Evolutionary conservation across 2,888 invertebrate genomes (phyloP).

Genomic region (Eupithecia subumbrata): DNA sequence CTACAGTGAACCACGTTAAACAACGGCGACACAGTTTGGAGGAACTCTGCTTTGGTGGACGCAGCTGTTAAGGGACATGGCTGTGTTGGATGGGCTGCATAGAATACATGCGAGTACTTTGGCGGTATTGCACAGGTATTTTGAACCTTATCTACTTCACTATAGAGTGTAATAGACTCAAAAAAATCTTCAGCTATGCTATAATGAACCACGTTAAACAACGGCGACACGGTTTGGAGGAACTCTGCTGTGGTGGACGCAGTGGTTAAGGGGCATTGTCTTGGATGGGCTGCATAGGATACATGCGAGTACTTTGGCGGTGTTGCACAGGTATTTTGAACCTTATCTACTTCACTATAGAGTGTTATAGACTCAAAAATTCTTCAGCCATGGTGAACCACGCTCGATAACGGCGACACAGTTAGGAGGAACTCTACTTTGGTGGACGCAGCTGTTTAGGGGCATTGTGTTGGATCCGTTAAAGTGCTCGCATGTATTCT

Average conservation of each 20-base stretch:
- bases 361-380: too few relatives aligned
- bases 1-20: conserved; percentile 94
- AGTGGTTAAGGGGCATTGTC: conserved; percentile 93
- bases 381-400: conserved; percentile 87
- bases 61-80: conserved; percentile 95
- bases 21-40: conserved; percentile 98
- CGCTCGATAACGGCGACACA: conserved; percentile 93
- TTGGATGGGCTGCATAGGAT: conserved; percentile 95
- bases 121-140: conserved; percentile 92
- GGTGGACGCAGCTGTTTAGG: conserved; percentile 93
- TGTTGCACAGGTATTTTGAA: conserved; percentile 89
- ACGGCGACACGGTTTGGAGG: conserved; percentile 98
- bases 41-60: conserved; percentile 92
- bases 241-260: conserved; percentile 94
- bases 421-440: conserved; percentile 96
- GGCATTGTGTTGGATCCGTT: conserved; percentile 93
- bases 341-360: neutral
- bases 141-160: neutral
- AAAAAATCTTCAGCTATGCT: conserved; percentile 84
- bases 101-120: conserved; percentile 95
- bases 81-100: conserved; percentile 94
- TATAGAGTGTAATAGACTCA: too few relatives aligned
- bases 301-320: conserved; percentile 95
- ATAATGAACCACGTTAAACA: conserved; percentile 92
- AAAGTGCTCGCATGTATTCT: too few relatives aligned